These are phyloP conservation scores for Microplitis mediator DNA, from an alignment of 1,140 invertebrate genomes.

Conservation along the genomic window DNA sequence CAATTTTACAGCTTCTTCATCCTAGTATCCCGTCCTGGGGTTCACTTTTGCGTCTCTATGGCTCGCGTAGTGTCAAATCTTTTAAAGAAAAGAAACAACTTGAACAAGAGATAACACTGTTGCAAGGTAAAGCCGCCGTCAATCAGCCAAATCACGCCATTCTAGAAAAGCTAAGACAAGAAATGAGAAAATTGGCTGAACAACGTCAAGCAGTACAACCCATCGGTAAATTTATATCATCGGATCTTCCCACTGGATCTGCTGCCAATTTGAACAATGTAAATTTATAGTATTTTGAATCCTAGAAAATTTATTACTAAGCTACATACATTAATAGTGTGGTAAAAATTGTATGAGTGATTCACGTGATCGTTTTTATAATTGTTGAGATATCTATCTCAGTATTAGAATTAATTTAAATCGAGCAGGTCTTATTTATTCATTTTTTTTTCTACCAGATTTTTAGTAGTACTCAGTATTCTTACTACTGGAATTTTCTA, in stretches of 20 bases:
- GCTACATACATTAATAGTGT: too few species aligned
- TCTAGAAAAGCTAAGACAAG: constrained; percentile 84
- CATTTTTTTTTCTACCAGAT: too few species aligned
- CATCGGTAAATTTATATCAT: constrained; percentile 75
- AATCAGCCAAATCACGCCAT: constrained; percentile 95
- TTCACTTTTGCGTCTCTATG: constrained; percentile 89
- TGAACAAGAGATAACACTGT: constrained; percentile 90
- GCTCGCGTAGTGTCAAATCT: constrained; percentile 88
- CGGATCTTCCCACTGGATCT: constrained; percentile 71
- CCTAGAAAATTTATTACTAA: too few species aligned
- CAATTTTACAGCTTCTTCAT: constrained; percentile 89
- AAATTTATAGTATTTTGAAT: constrained; percentile 61
- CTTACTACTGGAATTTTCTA: too few species aligned
- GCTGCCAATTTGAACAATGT: constrained; percentile 77
- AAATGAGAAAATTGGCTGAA: constrained; percentile 83
- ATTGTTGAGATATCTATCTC: too few species aligned
- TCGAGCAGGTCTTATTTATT: too few species aligned
- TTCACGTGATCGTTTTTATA: too few species aligned
- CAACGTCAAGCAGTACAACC: constrained; percentile 72
- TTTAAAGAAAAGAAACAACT: constrained; percentile 94
- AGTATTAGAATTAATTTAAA: too few species aligned
- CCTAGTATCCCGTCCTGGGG: constrained; percentile 96
- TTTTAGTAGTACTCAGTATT: too few species aligned
- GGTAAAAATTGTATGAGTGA: too few species aligned
- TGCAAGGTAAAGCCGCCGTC: constrained; percentile 87